Percentiles rank a stretch among this genome's conserved stretches.
These are phyloP conservation scores for Sarcophaga variegata DNA, from an alignment of 2,888 invertebrate genomes.

Conservation along the genomic window DNA sequence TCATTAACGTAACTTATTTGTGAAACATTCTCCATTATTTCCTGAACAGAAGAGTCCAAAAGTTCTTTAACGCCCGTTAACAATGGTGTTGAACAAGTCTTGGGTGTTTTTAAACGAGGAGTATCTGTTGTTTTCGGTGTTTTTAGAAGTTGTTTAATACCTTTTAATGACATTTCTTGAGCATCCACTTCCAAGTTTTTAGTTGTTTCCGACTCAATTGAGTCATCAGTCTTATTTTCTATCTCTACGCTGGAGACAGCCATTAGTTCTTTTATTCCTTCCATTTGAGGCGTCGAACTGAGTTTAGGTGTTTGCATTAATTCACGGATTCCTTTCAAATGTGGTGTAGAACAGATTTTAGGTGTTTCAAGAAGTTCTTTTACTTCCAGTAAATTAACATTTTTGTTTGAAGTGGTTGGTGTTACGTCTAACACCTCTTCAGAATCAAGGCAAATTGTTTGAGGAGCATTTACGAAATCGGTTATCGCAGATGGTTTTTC, in stretches of 20 bases:
- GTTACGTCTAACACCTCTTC: slow-evolving; percentile 11
- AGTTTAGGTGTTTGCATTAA: slow-evolving; percentile 70
- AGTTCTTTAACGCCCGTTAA: too few relatives aligned
- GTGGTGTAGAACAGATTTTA: slow-evolving; percentile 72
- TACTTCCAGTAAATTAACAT: slow-evolving; percentile 68
- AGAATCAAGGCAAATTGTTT: neutral
- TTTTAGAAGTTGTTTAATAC: slow-evolving; percentile 60
- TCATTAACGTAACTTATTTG: too few relatives aligned
- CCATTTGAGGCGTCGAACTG: slow-evolving; percentile 32
- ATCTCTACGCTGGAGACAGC: neutral
- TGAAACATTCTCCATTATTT: too few relatives aligned
- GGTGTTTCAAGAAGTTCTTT: slow-evolving; percentile 75
- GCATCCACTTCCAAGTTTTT: slow-evolving; percentile 70
- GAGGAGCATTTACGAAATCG: slow-evolving; percentile 75
- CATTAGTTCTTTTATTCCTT: slow-evolving; percentile 34
- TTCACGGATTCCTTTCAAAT: slow-evolving; percentile 73
- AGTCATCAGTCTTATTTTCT: neutral
- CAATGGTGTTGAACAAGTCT: slow-evolving; percentile 36
- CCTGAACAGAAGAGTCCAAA: too few relatives aligned
- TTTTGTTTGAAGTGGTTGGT: slow-evolving; percentile 36
- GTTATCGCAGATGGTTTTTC: slow-evolving; percentile 71
- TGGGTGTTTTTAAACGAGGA: slow-evolving; percentile 73
- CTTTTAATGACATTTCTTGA: slow-evolving; percentile 69
- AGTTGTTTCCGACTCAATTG: slow-evolving; percentile 15
- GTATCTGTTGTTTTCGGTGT: neutral